Percentiles rank a stretch among this genome's conserved stretches.
These are phyloP conservation scores for Elachura formosa DNA, from an alignment of 2,113 vertebrate genomes.

Conservation along the genomic window DNA sequence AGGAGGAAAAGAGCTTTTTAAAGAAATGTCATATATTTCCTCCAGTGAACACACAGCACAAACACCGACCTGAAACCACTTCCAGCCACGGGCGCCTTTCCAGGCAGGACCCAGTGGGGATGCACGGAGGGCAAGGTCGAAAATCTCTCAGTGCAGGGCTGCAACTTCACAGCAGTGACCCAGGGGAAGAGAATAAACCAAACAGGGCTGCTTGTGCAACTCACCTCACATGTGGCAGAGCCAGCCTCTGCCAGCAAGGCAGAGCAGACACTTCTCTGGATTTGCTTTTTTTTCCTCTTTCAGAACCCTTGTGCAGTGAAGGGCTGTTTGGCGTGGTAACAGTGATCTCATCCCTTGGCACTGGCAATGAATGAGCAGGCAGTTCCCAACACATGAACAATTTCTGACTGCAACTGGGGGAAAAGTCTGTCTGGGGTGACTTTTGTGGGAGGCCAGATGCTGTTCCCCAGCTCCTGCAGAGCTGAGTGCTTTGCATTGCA, in stretches of 20 bases:
- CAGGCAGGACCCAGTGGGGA: background rate
- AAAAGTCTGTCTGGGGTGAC: background rate
- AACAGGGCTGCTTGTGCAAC: background rate
- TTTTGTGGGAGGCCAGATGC: background rate
- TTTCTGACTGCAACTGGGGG: background rate
- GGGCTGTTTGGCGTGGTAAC: background rate
- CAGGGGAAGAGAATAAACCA: background rate
- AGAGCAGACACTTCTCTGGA: rapidly evolving
- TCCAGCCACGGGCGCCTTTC: background rate
- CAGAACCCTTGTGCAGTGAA: background rate
- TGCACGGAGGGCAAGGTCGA: rapidly evolving
- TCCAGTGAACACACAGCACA: background rate
- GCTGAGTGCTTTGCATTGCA: background rate
- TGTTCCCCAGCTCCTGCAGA: background rate
- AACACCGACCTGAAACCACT: background rate
- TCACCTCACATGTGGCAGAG: background rate
- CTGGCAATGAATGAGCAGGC: background rate
- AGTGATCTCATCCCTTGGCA: background rate
- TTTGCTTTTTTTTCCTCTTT: background rate
- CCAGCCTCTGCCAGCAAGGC: rapidly evolving
- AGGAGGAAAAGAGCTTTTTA: background rate
- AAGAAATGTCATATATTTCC: background rate
- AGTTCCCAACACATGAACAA: background rate
- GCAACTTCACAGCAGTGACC: background rate
- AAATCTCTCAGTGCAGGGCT: background rate